A percentile compares a stretch with the other conserved stretches of the same genome.
These are phyloP conservation scores for Trachelus stipa DNA, from an alignment of 2,888 invertebrate species.

Conservation along the genomic window DNA sequence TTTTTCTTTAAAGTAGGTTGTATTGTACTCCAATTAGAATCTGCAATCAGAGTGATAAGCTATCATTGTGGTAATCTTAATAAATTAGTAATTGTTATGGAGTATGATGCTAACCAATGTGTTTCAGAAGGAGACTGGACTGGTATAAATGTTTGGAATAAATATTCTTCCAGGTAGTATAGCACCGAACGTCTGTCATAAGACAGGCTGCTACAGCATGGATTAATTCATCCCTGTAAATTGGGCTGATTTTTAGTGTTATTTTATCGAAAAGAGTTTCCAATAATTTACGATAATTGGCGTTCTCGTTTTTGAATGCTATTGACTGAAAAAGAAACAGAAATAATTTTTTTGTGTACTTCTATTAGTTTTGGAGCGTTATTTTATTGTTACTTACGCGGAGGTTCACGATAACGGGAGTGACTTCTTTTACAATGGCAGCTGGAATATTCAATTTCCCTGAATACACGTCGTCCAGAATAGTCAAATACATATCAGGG, in stretches of 20 bases:
- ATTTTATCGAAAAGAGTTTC: conserved; percentile 77
- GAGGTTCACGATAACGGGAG: conserved; percentile 69
- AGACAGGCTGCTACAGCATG: conserved; percentile 74
- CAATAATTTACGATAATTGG: conserved; percentile 68
- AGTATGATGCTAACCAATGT: conserved; percentile 68
- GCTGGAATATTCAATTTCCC: conserved; percentile 71
- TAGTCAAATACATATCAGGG: conserved; percentile 72
- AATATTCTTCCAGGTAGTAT: conserved; percentile 76
- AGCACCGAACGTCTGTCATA: conserved; percentile 73
- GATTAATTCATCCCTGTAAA: conserved; percentile 71
- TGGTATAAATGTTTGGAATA: conserved; percentile 76
- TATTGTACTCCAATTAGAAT: conserved; percentile 64
- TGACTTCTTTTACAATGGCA: conserved; percentile 71
- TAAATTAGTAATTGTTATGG: conserved; percentile 50
- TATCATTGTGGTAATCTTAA: conserved; percentile 63
- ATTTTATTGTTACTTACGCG: conserved; percentile 65
- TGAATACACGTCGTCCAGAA: conserved; percentile 72
- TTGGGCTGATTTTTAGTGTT: conserved; percentile 68
- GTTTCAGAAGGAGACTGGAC: conserved; percentile 74
- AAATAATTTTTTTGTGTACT: conserved; percentile 12
- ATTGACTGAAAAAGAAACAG: conserved; percentile 53
- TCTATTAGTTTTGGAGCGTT: neutral
- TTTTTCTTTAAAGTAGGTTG: conserved; percentile 61
- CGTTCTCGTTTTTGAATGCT: conserved; percentile 57
- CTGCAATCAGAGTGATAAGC: conserved; percentile 56